Conservation (phyloP, 2,113 vertebrate species). For the Hydrochoerus hydrochaeris region DNA sequence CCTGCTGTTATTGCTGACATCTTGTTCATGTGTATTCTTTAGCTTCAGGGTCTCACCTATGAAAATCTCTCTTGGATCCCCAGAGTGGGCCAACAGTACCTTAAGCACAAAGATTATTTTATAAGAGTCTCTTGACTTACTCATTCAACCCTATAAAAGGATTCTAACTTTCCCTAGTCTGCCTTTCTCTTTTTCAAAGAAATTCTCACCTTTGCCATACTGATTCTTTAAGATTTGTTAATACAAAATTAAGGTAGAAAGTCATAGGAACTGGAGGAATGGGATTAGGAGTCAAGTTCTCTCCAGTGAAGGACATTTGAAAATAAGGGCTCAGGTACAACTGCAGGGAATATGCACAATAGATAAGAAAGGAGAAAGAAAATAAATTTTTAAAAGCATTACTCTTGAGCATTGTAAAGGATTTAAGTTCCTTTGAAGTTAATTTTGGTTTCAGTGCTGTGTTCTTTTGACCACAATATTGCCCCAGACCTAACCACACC, state of each 20-base stretch:
- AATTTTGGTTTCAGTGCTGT: constrained; percentile 67
- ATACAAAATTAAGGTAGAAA: background rate
- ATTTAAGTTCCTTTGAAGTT: constrained; percentile 63
- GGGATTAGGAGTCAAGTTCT: background rate
- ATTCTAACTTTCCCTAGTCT: background rate
- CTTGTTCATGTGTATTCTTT: background rate
- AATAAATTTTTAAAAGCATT: constrained; percentile 29
- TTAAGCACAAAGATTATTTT: background rate
- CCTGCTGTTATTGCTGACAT: background rate
- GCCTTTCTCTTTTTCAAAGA: background rate
- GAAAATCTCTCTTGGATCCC: background rate
- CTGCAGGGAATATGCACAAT: background rate
- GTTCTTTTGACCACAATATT: constrained; percentile 57
- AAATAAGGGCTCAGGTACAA: constrained; percentile 6
- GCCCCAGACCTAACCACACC: constrained; percentile 60
- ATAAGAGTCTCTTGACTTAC: background rate
- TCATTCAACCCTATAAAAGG: background rate
- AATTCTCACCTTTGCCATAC: background rate
- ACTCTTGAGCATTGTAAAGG: constrained; percentile 18
- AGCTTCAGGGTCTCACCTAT: background rate
- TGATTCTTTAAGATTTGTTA: background rate
- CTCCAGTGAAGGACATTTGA: background rate
- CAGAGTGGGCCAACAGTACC: background rate
- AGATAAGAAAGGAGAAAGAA: background rate
- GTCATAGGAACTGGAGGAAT: background rate